Conservation (phyloP, 2,113 vertebrate species). For the Callorhinus ursinus region DNA sequence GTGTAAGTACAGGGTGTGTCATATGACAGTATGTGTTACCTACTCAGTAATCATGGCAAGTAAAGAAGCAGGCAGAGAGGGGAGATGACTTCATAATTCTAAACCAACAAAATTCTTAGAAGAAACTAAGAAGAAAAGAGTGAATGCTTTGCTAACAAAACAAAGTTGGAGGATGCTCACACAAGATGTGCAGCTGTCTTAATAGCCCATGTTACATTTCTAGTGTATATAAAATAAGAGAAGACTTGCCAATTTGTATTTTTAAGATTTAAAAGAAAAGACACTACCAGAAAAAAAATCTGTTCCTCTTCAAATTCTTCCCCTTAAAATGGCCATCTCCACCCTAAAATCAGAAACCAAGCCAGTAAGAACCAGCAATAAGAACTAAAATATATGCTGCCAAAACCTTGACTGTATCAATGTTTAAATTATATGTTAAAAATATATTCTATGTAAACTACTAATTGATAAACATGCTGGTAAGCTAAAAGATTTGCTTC, state of each 20-base stretch:
- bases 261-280: slow-evolving; percentile 57
- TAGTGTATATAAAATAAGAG: slow-evolving; percentile 46
- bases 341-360: slow-evolving; percentile 77
- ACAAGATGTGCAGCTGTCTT: neutral
- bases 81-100: slow-evolving; percentile 46
- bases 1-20: neutral
- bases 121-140: slow-evolving; percentile 6
- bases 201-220: slow-evolving; percentile 30
- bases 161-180: neutral
- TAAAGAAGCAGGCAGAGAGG: slow-evolving; percentile 20
- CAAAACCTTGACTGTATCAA: slow-evolving; percentile 35
- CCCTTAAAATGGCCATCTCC: slow-evolving; percentile 66
- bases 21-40: neutral
- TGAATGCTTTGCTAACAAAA: slow-evolving; percentile 32
- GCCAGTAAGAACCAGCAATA: slow-evolving; percentile 44
- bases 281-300: slow-evolving; percentile 64
- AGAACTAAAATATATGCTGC: slow-evolving; percentile 26
- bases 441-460: neutral
- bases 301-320: slow-evolving; percentile 77
- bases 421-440: slow-evolving; percentile 13
- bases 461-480: slow-evolving; percentile 20
- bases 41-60: slow-evolving; percentile 48
- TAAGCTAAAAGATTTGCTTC: slow-evolving; percentile 22
- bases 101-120: slow-evolving; percentile 56
- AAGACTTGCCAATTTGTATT: slow-evolving; percentile 49